Conservation (phyloP, 2,888 invertebrate genomes). For the Drosophila nr. perissopoda region DNA sequence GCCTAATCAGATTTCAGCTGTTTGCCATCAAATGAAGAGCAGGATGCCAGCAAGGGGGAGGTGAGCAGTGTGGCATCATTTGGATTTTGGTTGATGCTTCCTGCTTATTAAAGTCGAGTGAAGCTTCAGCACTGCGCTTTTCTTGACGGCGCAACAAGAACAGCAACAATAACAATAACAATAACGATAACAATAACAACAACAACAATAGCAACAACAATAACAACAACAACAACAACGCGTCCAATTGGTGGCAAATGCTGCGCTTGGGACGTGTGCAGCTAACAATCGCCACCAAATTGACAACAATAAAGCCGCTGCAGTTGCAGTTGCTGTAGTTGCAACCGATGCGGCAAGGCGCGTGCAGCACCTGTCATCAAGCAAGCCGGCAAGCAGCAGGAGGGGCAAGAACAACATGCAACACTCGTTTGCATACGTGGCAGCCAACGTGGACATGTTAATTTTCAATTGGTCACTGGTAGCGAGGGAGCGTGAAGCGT, state of each 20-base stretch:
- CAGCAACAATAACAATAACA: neutral
- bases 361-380: conserved; percentile 52
- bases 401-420: conserved; percentile 50
- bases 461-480: conserved; percentile 72
- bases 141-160: neutral
- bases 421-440: conserved; percentile 62
- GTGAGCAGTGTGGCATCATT: neutral
- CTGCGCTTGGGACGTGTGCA: conserved; percentile 37
- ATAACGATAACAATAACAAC: too few relatives aligned
- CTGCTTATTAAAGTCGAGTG: neutral
- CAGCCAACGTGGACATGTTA: conserved; percentile 68
- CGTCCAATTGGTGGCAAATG: conserved; percentile 19
- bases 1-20: neutral
- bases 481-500: neutral
- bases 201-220: neutral
- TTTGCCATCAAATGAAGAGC: neutral
- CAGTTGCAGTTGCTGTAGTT: conserved; percentile 29
- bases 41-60: neutral
- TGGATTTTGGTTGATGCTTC: neutral
- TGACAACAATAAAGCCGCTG: conserved; percentile 68
- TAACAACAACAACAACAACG: neutral
- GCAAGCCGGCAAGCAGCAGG: neutral
- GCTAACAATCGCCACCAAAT: conserved; percentile 69
- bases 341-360: conserved; percentile 22
- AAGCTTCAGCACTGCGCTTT: neutral